Base-by-base conservation (phyloP, 2,113 vertebrate species). In the Cryptoleucopteryx plumbea region DNA sequence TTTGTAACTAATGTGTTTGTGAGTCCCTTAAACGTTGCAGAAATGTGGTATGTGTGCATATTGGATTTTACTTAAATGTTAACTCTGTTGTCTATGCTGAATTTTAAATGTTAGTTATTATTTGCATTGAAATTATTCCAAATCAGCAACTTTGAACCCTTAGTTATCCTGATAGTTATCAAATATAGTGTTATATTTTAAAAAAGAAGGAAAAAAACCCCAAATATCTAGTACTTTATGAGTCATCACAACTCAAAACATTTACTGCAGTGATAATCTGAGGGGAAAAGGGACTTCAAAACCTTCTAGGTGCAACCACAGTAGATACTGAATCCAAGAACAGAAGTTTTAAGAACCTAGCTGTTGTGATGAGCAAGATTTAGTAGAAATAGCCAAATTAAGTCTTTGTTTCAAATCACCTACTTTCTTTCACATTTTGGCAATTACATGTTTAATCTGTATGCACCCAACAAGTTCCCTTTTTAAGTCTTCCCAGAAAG, bases 381-480 rank as follows among this genome's bases (percentile, higher is more conserved):
- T 70, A 67, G 62, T 25, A 78, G 27, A 92, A 78, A 38, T 31
- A 40, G 2, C 2, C 34, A 92, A 66, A 70, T 10, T 16, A 32
- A 7, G 0, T 11, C 13, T 91, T 62, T 77, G 15, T 66, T 91
- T 94, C 7, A 52, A 48, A 65, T 61, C 11, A 47, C 3, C 16
- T 63, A 5, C 7, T 75, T 86, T 52, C n/a, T 84, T 90, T n/a
- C 25, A 15, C 53, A 5, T 79, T 91, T 27, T 72, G 31, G 6
- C 45, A 88, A 34, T 81, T 47, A 12, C 5, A 5, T 17, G 1
- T 73, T 93, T 73, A 61, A 32, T 36, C 9, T 53, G 34, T 42
- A 10, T 16, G 38, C 6, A 62, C 2, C 19, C 1, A 1, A 36
- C 4, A 67, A 38, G 13, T 47, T n/a, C 6, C 7, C 5, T 47